phyloP scores from a whole-genome alignment of 1,140 invertebrate species.

The Diabrotica virgifera region DNA sequence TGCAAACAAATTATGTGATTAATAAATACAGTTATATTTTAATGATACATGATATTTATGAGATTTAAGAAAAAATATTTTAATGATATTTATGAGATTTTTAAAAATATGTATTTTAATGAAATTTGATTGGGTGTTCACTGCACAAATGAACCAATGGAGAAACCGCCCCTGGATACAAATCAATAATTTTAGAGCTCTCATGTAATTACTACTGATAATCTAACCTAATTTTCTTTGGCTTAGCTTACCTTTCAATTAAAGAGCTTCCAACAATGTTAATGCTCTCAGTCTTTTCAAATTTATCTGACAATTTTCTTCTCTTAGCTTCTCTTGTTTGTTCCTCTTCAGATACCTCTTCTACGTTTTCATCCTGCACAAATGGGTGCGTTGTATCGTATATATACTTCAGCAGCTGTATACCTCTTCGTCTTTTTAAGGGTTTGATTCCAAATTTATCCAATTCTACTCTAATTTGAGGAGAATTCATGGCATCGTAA shows the following conservation, averaged over 20 bases:
- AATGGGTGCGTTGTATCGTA: conserved; percentile 46
- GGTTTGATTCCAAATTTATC: conserved; percentile 58
- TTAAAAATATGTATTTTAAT: too few species aligned
- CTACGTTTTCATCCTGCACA: conserved; percentile 20
- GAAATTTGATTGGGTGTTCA: too few species aligned
- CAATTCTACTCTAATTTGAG: conserved; percentile 52
- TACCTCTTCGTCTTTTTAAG: conserved; percentile 51
- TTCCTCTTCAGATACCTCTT: conserved; percentile 18
- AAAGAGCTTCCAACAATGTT: conserved; percentile 26
- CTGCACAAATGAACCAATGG: too few species aligned
- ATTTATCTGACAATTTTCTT: conserved; percentile 12
- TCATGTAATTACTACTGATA: too few species aligned
- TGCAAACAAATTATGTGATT: too few species aligned
- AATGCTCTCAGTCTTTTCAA: conserved; percentile 4
- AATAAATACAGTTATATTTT: too few species aligned
- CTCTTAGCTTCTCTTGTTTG: conserved; percentile 21
- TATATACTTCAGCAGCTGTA: conserved; percentile 43
- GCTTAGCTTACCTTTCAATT: conserved; percentile 21
- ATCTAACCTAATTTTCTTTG: too few species aligned
- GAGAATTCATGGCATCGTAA: conserved; percentile 53
- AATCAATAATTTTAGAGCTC: too few species aligned
- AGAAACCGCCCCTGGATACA: too few species aligned
- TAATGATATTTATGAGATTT: too few species aligned
- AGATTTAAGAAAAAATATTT: too few species aligned
- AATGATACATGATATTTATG: too few species aligned